phyloP scores from a whole-genome alignment of 2,113 vertebrate genomes.

The Esox niger region DNA sequence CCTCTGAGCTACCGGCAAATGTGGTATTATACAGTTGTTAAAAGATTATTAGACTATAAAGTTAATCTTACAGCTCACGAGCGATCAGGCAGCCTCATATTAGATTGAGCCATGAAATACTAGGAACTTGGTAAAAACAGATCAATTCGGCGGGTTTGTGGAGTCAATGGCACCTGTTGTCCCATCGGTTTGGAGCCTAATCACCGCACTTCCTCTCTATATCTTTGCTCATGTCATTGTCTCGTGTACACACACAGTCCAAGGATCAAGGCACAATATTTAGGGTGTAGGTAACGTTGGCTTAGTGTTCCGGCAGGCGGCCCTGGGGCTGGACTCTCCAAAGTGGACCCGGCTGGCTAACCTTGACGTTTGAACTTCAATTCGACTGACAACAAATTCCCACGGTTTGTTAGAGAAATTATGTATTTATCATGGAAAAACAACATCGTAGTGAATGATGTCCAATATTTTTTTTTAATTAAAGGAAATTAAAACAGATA shows the following conservation, averaged over 20 bases:
- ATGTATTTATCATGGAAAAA: neutral
- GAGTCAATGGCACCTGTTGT: constrained; percentile 73
- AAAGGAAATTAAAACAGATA: neutral
- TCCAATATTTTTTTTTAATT: neutral
- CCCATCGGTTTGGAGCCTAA: constrained; percentile 21
- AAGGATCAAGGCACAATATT: neutral
- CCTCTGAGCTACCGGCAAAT: too few species aligned
- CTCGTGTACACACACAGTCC: neutral
- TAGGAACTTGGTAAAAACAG: too few species aligned
- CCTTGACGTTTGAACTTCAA: constrained; percentile 36
- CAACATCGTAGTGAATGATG: neutral
- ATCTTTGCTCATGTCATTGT: constrained; percentile 11
- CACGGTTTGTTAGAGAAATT: neutral
- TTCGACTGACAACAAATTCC: neutral
- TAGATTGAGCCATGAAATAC: too few species aligned
- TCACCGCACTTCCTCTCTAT: constrained; percentile 5
- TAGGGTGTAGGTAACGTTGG: neutral
- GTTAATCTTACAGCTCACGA: neutral
- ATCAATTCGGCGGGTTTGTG: too few species aligned
- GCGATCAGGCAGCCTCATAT: too few species aligned
- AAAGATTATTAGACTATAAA: neutral
- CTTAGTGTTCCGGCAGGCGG: too few species aligned
- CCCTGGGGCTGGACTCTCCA: neutral
- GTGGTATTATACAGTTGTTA: neutral
- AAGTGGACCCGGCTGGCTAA: constrained; percentile 13